Conservation (phyloP, 2,797 vertebrate genomes). For the Enteromius unitaeniatus region DNA sequence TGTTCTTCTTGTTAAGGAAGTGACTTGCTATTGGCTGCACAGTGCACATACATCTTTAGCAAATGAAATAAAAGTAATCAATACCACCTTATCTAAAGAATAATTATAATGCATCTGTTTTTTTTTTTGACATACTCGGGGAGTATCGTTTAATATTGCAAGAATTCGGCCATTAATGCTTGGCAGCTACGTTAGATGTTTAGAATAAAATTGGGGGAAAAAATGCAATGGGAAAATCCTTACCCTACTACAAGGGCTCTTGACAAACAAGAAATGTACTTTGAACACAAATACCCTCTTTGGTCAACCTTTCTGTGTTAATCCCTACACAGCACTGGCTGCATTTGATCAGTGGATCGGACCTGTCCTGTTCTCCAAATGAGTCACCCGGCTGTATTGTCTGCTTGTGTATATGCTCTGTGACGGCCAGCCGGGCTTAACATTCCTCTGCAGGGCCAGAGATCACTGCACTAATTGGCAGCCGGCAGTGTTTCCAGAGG, state of each 20-base stretch:
- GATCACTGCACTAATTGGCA: conserved; percentile 66
- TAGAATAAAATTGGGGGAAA: not conserved
- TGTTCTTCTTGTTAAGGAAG: not conserved
- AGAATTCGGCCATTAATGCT: no score
- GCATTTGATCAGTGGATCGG: conserved; percentile 41
- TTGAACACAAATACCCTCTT: conserved; percentile 24
- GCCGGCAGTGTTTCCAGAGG: conserved; percentile 51
- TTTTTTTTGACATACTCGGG: no score
- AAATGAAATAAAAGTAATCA: not conserved
- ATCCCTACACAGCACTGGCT: conserved; percentile 22
- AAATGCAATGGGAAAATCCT: not conserved
- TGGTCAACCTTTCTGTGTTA: conserved; percentile 10
- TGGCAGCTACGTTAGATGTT: not conserved
- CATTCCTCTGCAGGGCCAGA: conserved; percentile 59
- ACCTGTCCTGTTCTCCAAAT: conserved; percentile 12
- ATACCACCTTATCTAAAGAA: not conserved
- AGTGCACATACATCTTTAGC: not conserved
- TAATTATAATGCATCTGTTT: not conserved
- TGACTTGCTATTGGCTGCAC: not conserved
- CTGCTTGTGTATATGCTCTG: conserved; percentile 48
- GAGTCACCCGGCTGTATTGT: conserved; percentile 33
- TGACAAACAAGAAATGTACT: conserved; percentile 10
- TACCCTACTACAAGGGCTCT: not conserved
- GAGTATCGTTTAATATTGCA: no score
- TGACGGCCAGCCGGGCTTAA: conserved; percentile 59